These are phyloP conservation scores for Stegodyphus mimosarum DNA, from an alignment of 1,140 invertebrate genomes.

Conservation along the genomic window DNA sequence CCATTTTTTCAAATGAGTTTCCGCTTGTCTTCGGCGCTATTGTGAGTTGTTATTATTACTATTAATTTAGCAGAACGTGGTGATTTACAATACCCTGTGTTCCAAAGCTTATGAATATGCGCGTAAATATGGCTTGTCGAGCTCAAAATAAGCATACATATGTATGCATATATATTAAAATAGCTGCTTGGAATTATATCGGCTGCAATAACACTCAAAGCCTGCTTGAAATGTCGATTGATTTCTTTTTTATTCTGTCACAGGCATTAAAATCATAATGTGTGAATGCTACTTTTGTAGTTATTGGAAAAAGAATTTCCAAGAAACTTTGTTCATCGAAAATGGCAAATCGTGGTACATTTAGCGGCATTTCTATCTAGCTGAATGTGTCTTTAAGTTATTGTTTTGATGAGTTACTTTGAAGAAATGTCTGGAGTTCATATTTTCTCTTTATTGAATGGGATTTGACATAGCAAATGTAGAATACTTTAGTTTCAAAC, in stretches of 20 bases:
- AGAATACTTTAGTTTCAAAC: no score
- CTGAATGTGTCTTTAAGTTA: neutral
- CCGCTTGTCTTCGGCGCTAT: neutral
- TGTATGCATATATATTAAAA: neutral
- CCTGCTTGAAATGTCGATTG: neutral
- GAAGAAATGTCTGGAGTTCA: neutral
- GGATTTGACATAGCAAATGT: neutral
- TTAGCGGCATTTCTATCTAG: constrained; percentile 1
- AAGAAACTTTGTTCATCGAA: neutral
- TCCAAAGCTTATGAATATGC: neutral
- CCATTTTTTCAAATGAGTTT: no score
- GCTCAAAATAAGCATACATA: neutral
- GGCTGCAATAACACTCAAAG: neutral
- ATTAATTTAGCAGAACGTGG: neutral
- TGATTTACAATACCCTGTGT: neutral
- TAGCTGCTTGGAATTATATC: neutral
- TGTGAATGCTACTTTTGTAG: neutral
- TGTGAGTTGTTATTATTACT: constrained; percentile 15
- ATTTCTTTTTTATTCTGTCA: neutral
- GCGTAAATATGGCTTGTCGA: neutral
- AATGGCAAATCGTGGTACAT: neutral
- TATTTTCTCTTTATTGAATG: neutral
- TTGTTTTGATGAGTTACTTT: constrained; percentile 8
- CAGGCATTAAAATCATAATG: neutral
- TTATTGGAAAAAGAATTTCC: neutral